Evolutionary conservation across 2,797 vertebrate species (phyloP).

Genomic region (Chaetophractus vellerosus): DNA sequence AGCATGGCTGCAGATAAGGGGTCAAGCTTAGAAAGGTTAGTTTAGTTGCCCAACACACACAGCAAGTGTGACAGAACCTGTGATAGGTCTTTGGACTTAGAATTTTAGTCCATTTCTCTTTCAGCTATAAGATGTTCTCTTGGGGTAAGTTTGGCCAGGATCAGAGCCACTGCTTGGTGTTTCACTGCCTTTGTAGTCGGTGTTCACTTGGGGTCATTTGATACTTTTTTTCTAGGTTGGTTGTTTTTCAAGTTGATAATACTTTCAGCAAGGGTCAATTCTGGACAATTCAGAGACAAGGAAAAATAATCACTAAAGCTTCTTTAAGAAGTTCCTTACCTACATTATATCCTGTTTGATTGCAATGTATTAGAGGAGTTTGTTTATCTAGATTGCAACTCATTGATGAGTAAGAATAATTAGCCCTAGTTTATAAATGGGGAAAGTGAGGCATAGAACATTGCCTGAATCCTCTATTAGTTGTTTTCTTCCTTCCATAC

Average conservation of each 20-base stretch:
- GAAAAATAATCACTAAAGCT: neutral
- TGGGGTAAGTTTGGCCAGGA: neutral
- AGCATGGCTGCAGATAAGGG: neutral
- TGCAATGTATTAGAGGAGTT: neutral
- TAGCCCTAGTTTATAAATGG: conserved; percentile 40
- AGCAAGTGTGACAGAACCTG: neutral
- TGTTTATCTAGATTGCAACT: conserved; percentile 61
- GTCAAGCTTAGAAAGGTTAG: conserved; percentile 63
- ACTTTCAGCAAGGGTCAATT: conserved; percentile 38
- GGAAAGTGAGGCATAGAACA: neutral
- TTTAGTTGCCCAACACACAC: conserved; percentile 42
- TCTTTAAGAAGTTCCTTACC: conserved; percentile 33
- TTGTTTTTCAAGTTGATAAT: conserved; percentile 35
- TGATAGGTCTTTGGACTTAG: neutral
- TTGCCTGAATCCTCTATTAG: neutral
- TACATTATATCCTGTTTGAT: neutral
- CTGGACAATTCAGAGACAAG: conserved; percentile 28
- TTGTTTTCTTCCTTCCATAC: neutral
- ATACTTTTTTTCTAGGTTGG: conserved; percentile 1
- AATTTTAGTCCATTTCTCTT: conserved; percentile 45
- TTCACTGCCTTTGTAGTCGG: neutral
- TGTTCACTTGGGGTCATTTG: conserved; percentile 7
- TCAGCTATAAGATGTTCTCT: neutral
- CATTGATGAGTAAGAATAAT: conserved; percentile 53
- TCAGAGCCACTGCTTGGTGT: neutral